Evolutionary conservation across 2,113 vertebrate species (phyloP), one percentile per base, ranked within the genome.

Genomic region (Embiotoca jacksoni): DNA sequence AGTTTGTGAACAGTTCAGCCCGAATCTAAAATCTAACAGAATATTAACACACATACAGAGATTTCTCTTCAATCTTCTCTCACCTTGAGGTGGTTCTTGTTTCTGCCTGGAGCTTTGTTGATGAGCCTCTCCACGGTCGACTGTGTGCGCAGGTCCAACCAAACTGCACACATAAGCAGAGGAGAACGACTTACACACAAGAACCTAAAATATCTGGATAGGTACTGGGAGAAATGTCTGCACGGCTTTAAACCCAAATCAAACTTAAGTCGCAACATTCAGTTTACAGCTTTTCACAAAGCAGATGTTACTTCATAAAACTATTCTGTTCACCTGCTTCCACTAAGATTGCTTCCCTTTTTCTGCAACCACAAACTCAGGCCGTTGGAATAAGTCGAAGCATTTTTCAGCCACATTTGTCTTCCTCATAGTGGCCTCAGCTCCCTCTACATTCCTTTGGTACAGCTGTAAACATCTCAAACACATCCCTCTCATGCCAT

Each of bases 71-170:
- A 7, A 1, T 50, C 4, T 30, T 23, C n/a, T 67, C 89, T 94
- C 91, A 99, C 98, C 97, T 97, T 99, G 44, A 98, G 95, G 92
- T 96, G 96, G 84, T 96, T 94, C 92, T 98, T 99, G 92, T 97
- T 96, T 59, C 91, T 93, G 74, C 96, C 96, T 59, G 97, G 97
- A 64, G 97, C 92, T 95, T 94, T 97, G 91, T 95, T 95, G 85
- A 97, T 97, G 80, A 99, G 96, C n/a, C 83, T 88, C 68, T 99
- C 98, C 85, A 99, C 97, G 0, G 98, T 99, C 50, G 97, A 95
- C 91, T 99, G 98, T 6, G 98, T 99, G 81, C 98, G 96, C 82
- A 99, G 91, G 88, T 99, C 98, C 92, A 99, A 92, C 98, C 98
- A 99, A 58, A 99, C 98, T 99, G 59, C n/a, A 73, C 35, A 70